Evolutionary conservation across 1,140 invertebrate species (phyloP).

Genomic region (Atta cephalotes): DNA sequence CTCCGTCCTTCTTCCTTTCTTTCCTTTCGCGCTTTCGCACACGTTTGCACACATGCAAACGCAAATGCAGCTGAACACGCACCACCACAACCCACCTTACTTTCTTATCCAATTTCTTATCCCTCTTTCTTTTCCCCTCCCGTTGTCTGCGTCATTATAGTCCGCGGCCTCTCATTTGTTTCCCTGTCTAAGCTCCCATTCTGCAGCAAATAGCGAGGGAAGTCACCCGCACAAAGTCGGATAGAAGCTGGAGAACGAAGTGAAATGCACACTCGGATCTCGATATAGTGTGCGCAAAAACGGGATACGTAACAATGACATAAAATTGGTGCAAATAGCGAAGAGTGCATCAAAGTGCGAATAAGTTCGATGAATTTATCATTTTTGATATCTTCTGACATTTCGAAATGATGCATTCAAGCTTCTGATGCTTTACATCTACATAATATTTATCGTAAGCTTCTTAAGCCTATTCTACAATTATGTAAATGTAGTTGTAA

Average conservation of each 20-base stretch:
- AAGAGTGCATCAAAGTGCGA: neutral
- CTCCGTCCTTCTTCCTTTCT: conserved; percentile 28
- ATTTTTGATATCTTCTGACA: neutral
- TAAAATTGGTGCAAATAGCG: neutral
- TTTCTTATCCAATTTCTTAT: conserved; percentile 77
- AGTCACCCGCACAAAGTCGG: conserved; percentile 67
- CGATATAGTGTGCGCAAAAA: too few relatives aligned
- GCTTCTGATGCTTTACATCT: too few relatives aligned
- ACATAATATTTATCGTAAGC: too few relatives aligned
- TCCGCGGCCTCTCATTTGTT: conserved; percentile 74
- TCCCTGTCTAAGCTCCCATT: conserved; percentile 69
- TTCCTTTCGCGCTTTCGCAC: conserved; percentile 68
- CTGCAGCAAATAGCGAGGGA: neutral
- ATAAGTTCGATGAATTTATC: neutral
- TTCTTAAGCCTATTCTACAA: too few relatives aligned
- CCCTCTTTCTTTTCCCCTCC: conserved; percentile 43
- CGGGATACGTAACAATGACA: neutral
- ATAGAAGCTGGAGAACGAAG: conserved; percentile 29
- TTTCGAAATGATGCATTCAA: neutral
- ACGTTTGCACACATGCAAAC: conserved; percentile 20
- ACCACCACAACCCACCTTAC: conserved; percentile 68
- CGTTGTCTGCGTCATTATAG: conserved; percentile 64
- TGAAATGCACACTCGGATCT: conserved; percentile 8
- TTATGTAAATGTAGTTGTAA: too few relatives aligned
- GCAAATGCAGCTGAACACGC: conserved; percentile 67